Evolutionary conservation across 2,113 vertebrate species (phyloP).

Genomic region (Alethe castanea): DNA sequence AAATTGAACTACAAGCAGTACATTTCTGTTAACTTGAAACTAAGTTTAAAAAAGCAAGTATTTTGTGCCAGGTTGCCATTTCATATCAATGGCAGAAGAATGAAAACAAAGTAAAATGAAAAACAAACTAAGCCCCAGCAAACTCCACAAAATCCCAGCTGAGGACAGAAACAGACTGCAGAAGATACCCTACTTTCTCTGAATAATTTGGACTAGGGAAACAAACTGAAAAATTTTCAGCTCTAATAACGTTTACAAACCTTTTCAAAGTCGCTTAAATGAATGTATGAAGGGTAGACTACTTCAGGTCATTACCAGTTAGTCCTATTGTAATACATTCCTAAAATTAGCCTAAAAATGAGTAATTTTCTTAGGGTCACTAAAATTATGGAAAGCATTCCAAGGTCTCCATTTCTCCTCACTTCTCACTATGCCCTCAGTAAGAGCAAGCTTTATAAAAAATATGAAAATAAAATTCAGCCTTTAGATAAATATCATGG

Average conservation of each 20-base stretch:
- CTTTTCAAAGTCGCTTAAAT: not conserved
- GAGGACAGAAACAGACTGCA: not conserved
- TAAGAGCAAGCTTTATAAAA: not conserved
- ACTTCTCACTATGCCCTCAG: not conserved
- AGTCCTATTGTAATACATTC: not conserved
- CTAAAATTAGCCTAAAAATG: not conserved
- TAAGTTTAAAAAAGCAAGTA: not conserved
- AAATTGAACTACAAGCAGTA: not conserved
- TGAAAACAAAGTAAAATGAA: not conserved
- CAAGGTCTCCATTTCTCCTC: not conserved
- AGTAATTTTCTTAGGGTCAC: not conserved
- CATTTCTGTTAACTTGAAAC: not conserved
- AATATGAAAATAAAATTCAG: not conserved
- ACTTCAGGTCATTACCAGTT: not conserved
- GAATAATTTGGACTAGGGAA: not conserved
- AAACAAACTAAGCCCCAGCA: not conserved
- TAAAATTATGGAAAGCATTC: not conserved
- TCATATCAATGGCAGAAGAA: not conserved
- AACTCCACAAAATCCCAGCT: not conserved
- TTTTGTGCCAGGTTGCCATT: not conserved
- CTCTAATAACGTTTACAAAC: not conserved
- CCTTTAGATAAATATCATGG: not conserved
- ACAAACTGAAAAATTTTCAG: not conserved
- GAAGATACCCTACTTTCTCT: not conserved
- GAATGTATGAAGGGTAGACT: rapidly evolving